phyloP scores from a whole-genome alignment of 2,888 invertebrate genomes.

The Eupithecia centaureata region DNA sequence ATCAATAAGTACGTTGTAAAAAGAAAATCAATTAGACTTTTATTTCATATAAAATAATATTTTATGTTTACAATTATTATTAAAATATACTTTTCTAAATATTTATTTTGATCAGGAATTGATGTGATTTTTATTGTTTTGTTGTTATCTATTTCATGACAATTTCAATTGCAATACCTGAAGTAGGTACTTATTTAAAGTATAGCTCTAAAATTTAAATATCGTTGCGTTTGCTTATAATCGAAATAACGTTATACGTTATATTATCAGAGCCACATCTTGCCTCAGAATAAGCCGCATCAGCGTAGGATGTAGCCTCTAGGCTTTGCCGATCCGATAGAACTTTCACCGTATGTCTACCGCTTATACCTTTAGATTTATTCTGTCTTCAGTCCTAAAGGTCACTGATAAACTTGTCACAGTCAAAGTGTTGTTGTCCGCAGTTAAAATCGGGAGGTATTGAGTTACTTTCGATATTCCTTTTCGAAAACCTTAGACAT shows the following conservation, averaged over 20 bases:
- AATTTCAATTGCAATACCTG: neutral
- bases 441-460: neutral
- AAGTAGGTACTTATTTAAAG: neutral
- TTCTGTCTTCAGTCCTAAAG: constrained; percentile 46
- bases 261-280: constrained; percentile 39
- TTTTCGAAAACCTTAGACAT: neutral
- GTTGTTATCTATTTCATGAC: no score
- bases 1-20: no score
- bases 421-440: neutral
- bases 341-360: constrained; percentile 74
- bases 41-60: no score
- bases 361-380: constrained; percentile 64
- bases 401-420: constrained; percentile 11
- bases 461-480: neutral
- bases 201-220: neutral
- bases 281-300: constrained; percentile 41
- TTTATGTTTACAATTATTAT: no score
- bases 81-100: no score
- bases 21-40: no score
- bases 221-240: neutral
- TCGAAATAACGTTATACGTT: neutral
- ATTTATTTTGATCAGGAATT: no score
- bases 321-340: constrained; percentile 59
- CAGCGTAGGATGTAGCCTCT: constrained; percentile 64
- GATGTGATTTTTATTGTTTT: no score